Evolutionary conservation across 1,140 invertebrate genomes (phyloP).

Genomic region (Ostrea denselamellosa): DNA sequence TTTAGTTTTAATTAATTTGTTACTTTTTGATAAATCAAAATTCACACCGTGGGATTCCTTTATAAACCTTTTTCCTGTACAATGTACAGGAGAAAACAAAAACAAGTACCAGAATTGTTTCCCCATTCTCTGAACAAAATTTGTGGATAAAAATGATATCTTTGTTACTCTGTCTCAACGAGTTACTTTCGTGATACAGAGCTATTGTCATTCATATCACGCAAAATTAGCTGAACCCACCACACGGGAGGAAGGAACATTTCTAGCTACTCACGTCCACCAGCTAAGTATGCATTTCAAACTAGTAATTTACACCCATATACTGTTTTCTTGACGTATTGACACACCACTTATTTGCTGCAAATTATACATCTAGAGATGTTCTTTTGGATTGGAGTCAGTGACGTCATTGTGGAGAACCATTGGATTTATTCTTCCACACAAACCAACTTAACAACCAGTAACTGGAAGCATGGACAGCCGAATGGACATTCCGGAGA

Average conservation of each 20-base stretch:
- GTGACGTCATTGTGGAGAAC: conserved; percentile 9
- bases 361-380: neutral
- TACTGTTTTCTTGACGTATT: too few species aligned
- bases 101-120: too few species aligned
- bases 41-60: too few species aligned
- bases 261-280: neutral
- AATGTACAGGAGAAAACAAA: too few species aligned
- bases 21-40: too few species aligned
- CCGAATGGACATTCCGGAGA: neutral
- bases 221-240: neutral
- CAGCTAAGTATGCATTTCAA: too few species aligned
- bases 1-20: too few species aligned
- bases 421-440: conserved; percentile 17
- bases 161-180: neutral
- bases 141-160: too few species aligned
- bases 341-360: too few species aligned
- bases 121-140: too few species aligned
- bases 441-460: neutral
- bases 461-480: neutral
- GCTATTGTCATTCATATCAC: neutral
- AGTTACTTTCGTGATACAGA: neutral
- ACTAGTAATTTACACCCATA: too few species aligned
- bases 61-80: too few species aligned
- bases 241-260: neutral
- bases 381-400: neutral